Conservation (phyloP, 2,113 vertebrate genomes). For the Penelope pileata region DNA sequence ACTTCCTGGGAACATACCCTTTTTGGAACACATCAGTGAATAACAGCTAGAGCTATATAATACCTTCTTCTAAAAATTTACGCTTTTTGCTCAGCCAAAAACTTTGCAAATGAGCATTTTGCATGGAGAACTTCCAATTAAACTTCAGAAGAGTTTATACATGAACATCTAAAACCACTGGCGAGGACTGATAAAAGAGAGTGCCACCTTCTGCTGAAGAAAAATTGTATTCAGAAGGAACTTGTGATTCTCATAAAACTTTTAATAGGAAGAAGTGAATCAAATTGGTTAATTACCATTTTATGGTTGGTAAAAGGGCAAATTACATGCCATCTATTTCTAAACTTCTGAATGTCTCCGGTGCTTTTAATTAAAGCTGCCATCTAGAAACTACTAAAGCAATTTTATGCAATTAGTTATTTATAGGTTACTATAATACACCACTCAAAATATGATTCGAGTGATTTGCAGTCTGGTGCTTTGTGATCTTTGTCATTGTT, state of each 20-base stretch:
- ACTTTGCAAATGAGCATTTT: slow-evolving; percentile 60
- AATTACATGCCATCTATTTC: slow-evolving; percentile 81
- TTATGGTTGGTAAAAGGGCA: slow-evolving; percentile 83
- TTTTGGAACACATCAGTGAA: background rate
- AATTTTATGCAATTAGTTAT: slow-evolving; percentile 85
- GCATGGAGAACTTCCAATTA: slow-evolving; percentile 60
- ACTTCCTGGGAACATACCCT: background rate
- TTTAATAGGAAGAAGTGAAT: slow-evolving; percentile 83
- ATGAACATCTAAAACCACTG: slow-evolving; percentile 57
- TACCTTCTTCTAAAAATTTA: background rate
- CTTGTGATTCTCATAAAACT: slow-evolving; percentile 78
- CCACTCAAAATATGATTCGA: slow-evolving; percentile 78
- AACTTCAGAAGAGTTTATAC: slow-evolving; percentile 58
- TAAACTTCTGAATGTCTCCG: slow-evolving; percentile 81
- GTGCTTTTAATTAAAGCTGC: slow-evolving; percentile 83
- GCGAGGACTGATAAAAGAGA: slow-evolving; percentile 65
- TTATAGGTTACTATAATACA: slow-evolving; percentile 82
- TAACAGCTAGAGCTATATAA: background rate
- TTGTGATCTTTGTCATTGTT: slow-evolving; percentile 71
- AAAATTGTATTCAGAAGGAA: slow-evolving; percentile 75
- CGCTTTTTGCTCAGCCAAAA: slow-evolving; percentile 29
- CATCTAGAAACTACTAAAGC: slow-evolving; percentile 80
- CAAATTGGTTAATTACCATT: slow-evolving; percentile 83
- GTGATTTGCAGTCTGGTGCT: slow-evolving; percentile 75
- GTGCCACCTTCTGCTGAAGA: slow-evolving; percentile 71